These are phyloP conservation scores for Muscicapa striata DNA, from an alignment of 2,797 vertebrate genomes.

Conservation along the genomic window DNA sequence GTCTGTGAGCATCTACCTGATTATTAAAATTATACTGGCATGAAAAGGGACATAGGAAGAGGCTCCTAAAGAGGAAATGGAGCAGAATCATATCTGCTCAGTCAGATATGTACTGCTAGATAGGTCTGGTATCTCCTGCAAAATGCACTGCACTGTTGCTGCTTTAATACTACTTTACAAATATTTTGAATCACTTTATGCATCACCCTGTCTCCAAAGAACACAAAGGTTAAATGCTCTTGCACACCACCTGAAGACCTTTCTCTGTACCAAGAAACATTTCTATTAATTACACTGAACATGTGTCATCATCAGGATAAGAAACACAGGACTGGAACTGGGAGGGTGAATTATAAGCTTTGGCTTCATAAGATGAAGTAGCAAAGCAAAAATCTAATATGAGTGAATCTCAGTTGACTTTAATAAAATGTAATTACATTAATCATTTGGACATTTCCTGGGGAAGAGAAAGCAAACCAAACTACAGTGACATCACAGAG, in stretches of 20 bases:
- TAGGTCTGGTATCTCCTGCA: not conserved
- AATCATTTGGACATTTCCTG: not conserved
- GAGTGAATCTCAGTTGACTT: not conserved
- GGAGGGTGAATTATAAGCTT: not conserved
- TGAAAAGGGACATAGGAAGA: not conserved
- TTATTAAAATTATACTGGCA: not conserved
- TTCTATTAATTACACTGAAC: not conserved
- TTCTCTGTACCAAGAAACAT: not conserved
- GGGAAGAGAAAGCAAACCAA: not conserved
- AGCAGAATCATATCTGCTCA: not conserved
- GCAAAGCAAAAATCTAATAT: not conserved
- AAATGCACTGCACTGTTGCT: not conserved
- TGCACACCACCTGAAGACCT: not conserved
- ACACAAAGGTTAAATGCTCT: not conserved
- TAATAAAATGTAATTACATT: not conserved
- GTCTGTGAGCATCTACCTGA: not conserved
- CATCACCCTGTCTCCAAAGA: not conserved
- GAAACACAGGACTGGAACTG: not conserved
- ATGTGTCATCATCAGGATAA: not conserved
- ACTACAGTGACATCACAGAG: not conserved
- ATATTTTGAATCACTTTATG: not conserved
- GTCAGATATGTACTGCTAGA: not conserved
- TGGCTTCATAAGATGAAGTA: not conserved
- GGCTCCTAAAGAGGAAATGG: not conserved
- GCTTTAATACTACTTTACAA: not conserved